Base-by-base conservation (phyloP, 2,113 vertebrate species). In the Pseudorasbora parva region DNA sequence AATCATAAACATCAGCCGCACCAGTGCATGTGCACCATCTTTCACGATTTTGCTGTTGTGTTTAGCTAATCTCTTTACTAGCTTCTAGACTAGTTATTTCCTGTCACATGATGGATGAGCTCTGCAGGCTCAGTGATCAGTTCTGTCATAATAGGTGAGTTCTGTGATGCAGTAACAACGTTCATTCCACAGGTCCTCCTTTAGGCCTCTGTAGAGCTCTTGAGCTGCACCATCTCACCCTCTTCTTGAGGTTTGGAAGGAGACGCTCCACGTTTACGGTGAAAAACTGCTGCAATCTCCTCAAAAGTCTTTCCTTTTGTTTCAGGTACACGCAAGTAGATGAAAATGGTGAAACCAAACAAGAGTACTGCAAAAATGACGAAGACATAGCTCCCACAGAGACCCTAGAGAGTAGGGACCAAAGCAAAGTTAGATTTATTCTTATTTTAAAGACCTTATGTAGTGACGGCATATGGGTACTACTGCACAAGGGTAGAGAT, bases 221-320 rank as follows among this genome's bases (percentile, higher is more conserved):
- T 91, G 51, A 99, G 94, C 68, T 95, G 92, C 86, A 97, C 90
- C 91, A 99, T 92, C 93, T 99, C 97, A 0, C 91, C 92, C 10
- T 84, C 83, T 1, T 88, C 84, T 79, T 87, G 92, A 21, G 88
- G 41, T 0, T 21, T 80, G 11, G n/a, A 14, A 0, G 4, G 15
- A 0, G 60, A 74, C 0, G 81, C 85, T 23, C 88, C 88, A n/a
- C 78, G 92, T 75, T 92, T 95, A 83, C 93, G 95, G 6, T 93
- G 95, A 90, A 99, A 99, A 57, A 92, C 91, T 0, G 94, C 95
- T 0, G 96, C 88, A 0, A 99, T 98, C 92, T 99, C 96, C 89
- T 98, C 95, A 77, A 98, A 98, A 0, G 93, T 95, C 87, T 97
- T 99, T 0, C 97, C 97, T 87, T 98, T 99, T 0, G 98, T 99